Evolutionary conservation across 2,797 vertebrate genomes (phyloP).

Genomic region (Thripadectes ignobilis): DNA sequence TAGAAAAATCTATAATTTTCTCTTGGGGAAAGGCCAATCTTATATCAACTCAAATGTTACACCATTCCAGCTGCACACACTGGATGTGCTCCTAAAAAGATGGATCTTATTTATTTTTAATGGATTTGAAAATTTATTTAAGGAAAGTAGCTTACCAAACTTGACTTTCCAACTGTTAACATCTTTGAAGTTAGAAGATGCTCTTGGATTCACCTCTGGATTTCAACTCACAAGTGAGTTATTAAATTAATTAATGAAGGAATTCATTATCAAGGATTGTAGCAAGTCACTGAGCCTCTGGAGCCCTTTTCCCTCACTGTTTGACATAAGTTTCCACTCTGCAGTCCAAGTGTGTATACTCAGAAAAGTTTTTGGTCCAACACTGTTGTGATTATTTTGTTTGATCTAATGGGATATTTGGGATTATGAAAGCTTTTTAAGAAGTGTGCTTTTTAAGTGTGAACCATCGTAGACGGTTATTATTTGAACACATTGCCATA

Average conservation of each 20-base stretch:
- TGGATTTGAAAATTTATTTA: neutral
- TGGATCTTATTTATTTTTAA: neutral
- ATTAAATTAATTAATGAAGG: neutral
- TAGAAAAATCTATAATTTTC: conserved; percentile 67
- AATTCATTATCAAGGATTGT: neutral
- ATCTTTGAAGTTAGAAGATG: neutral
- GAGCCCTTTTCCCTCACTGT: neutral
- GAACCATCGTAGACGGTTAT: neutral
- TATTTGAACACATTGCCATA: neutral
- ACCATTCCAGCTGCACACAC: conserved; percentile 16
- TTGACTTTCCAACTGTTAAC: neutral
- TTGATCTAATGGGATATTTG: neutral
- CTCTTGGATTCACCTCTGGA: neutral
- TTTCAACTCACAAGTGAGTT: neutral
- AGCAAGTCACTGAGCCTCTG: neutral
- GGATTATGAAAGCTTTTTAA: neutral
- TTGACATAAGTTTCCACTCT: neutral
- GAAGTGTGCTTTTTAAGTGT: neutral
- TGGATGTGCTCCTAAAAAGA: neutral
- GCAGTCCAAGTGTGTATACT: neutral
- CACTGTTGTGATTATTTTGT: neutral
- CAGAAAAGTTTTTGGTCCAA: neutral
- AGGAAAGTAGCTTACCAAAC: neutral
- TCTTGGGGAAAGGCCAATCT: conserved; percentile 50
- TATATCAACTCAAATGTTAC: conserved; percentile 4